Evolutionary conservation across 2,888 invertebrate species (phyloP), one percentile per base, ranked within the genome.

Genomic region (Lithophane leautieri): DNA sequence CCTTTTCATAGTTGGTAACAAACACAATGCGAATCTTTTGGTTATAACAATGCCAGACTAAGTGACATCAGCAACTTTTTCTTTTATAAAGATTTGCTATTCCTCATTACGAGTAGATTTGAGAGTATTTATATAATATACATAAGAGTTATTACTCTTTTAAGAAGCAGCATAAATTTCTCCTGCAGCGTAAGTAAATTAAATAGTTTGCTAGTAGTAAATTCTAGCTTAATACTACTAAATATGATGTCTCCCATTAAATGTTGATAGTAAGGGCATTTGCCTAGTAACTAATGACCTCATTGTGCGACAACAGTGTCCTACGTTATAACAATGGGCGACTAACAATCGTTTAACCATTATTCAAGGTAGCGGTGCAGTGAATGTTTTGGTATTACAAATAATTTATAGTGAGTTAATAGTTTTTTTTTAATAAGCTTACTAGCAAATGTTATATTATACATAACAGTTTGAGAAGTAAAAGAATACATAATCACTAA

Each of bases 321-420:
- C 77, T 54, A 14, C 4, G n/a, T 34, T 78, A 40, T 1, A 78
- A 77, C 78, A 77, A 78, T 77, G 47, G 42, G 69, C 47, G 19
- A 78, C 69, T 42, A 76, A 78, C 25, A 54, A 50, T n/a, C n/a
- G 47, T 54, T n/a, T 50, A 69, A 47, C 40, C 28, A 54, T 54
- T 76, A 61, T 44, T 69, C 28, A 62, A 54, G 54, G 47, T 69
- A 47, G 28, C 0, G n/a, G 8, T 47, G 28, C 34, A 34, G 34
- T 62, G 12, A 19, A 40, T 28, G 34, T 61, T 62, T 69, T 3
- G 25, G 42, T 14, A 40, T 54, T 25, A 42, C 60, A 42, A 60
- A 7, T 47, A 25, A 63, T 16, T 4, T 34, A 16, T 16, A 14
- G 4, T 47, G 56, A 44, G 22, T 22, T 40, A 40, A 22, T 11